Evolutionary conservation across 2,888 invertebrate genomes (phyloP).

Genomic region (Agonopterix subpropinquella): DNA sequence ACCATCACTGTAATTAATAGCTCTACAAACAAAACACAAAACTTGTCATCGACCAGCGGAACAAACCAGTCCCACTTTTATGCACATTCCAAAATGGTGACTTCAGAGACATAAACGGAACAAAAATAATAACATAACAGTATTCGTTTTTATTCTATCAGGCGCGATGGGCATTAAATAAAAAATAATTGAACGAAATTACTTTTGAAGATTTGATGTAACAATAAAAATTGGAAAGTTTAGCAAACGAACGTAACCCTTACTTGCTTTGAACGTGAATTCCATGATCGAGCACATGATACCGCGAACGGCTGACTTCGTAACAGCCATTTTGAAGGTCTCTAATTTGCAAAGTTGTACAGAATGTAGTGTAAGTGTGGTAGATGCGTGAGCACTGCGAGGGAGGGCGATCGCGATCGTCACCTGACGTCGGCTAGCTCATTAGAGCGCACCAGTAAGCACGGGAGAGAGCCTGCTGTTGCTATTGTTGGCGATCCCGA

Average conservation of each 20-base stretch:
- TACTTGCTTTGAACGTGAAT: slow-evolving; percentile 73
- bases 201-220: slow-evolving; percentile 12
- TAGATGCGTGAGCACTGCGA: slow-evolving; percentile 46
- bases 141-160: slow-evolving; percentile 16
- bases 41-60: slow-evolving; percentile 14
- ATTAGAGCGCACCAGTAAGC: slow-evolving; percentile 68
- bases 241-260: slow-evolving; percentile 21
- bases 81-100: slow-evolving; percentile 12
- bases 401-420: slow-evolving; percentile 30
- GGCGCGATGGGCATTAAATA: slow-evolving; percentile 15
- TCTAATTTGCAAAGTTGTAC: not conserved
- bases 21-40: slow-evolving; percentile 8
- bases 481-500: slow-evolving; percentile 69
- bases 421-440: slow-evolving; percentile 52
- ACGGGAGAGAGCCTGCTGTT: slow-evolving; percentile 54
- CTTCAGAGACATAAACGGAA: slow-evolving; percentile 12
- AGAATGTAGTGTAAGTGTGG: not conserved
- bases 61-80: slow-evolving; percentile 10
- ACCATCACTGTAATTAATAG: slow-evolving; percentile 4
- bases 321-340: slow-evolving; percentile 47
- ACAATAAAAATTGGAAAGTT: slow-evolving; percentile 21
- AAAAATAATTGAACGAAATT: slow-evolving; percentile 23
- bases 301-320: slow-evolving; percentile 63
- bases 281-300: slow-evolving; percentile 71
- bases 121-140: slow-evolving; percentile 16